Evolutionary conservation across 1,140 invertebrate genomes (phyloP), one percentile per base, ranked within the genome.

Genomic region (Drosophila pandora): DNA sequence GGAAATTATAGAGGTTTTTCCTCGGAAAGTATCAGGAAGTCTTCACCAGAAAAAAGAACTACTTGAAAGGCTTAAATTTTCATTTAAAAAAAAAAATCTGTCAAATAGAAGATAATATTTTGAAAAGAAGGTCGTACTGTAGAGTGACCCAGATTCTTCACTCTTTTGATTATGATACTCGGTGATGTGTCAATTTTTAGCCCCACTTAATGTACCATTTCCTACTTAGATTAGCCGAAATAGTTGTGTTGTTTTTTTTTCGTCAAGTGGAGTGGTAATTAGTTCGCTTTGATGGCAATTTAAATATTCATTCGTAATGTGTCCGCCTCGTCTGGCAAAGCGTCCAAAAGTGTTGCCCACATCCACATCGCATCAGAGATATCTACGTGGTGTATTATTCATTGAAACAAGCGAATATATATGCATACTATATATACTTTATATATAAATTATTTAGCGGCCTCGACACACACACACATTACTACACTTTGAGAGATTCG

Each of bases 261-360:
- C 3, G 13, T 7, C 3, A 17, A 21, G 9, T 22, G 63, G 25
- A 61, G 25, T 28, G 22, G 49, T 68, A 76, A 72, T 72, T 77
- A 73, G 59, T 60, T 65, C 25, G 21, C 48, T 50, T 72, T 23
- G 55, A 59, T 71, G 67, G 30, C 65, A 52, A 47, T 25, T 71
- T 50, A 52, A 70, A 70, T 30, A 71, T 70, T 59, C 64, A 70
- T 70, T 37, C 30, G 68, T 37, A 52, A 69, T 70, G 28, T 58
- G 52, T 21, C 30, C 45, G 43, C 53, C 22, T 55, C 58, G 48
- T 47, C 48, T 22, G 12, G 5, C 25, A 28, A 28, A 28, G 45
- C n/a, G 25, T 73, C 79, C 73, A 73, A 73, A 81, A 73, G 47
- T 57, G 70, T 55, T 57, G 75, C 70, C 79, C 74, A 82, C 75